Conservation (phyloP, 2,113 vertebrate genomes). For the Epinephelus cyanopodus region DNA sequence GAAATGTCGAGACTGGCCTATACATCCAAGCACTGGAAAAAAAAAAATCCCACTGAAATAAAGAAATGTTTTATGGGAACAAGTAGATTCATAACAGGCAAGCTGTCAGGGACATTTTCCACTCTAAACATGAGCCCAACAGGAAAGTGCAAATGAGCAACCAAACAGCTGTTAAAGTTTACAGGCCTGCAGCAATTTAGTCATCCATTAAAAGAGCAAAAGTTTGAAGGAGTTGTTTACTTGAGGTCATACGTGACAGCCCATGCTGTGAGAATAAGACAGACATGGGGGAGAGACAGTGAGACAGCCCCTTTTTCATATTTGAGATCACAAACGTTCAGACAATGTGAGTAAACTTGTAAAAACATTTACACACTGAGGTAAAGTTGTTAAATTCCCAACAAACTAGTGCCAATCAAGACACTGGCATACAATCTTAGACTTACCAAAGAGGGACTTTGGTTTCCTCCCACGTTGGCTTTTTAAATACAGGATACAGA, state of each 20-base stretch:
- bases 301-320: conserved; percentile 53
- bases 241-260: conserved; percentile 58
- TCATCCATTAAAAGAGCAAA: conserved; percentile 62
- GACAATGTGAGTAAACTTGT: conserved; percentile 67
- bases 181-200: conserved; percentile 74
- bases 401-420: conserved; percentile 68
- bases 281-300: conserved; percentile 49
- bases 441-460: conserved; percentile 26
- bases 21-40: conserved; percentile 39
- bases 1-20: conserved; percentile 48
- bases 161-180: conserved; percentile 79
- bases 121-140: conserved; percentile 65
- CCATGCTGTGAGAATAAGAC: conserved; percentile 36
- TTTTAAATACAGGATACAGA: conserved; percentile 26
- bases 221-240: conserved; percentile 70
- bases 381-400: conserved; percentile 60
- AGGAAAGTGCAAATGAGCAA: conserved; percentile 77
- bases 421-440: conserved; percentile 31
- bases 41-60: conserved; percentile 43
- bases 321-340: conserved; percentile 63
- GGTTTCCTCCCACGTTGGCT: conserved; percentile 29
- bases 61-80: conserved; percentile 74
- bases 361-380: conserved; percentile 73
- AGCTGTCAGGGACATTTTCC: conserved; percentile 77
- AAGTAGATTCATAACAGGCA: conserved; percentile 73